These are phyloP conservation scores for Callinectes sapidus DNA, from an alignment of 2,888 invertebrate species.

Conservation along the genomic window DNA sequence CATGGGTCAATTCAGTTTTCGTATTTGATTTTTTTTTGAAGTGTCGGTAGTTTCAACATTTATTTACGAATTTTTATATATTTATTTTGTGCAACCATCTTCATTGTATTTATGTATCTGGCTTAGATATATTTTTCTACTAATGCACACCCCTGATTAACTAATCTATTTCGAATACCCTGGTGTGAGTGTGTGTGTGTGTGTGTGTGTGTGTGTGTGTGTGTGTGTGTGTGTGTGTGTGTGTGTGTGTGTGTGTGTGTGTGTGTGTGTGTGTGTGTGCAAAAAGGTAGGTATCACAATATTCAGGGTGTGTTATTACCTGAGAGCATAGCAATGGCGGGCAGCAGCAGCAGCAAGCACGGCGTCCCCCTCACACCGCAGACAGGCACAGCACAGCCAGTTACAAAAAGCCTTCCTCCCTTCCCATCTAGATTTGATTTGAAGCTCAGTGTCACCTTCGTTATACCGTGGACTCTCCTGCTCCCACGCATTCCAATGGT, in stretches of 20 bases:
- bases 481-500: neutral
- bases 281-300: neutral
- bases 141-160: too few species aligned
- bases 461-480: neutral
- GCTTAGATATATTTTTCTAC: too few species aligned
- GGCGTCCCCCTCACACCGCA: neutral
- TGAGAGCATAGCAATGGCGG: neutral
- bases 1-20: too few species aligned
- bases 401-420: constrained; percentile 2
- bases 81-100: too few species aligned
- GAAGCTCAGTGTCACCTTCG: neutral
- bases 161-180: too few species aligned
- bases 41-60: too few species aligned
- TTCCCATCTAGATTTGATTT: constrained; percentile 16
- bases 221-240: constrained; percentile 37
- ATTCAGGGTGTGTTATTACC: neutral
- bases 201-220: constrained; percentile 28
- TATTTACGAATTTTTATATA: too few species aligned
- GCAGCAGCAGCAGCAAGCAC: constrained; percentile 6
- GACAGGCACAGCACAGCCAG: neutral
- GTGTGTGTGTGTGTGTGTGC: neutral
- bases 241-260: constrained; percentile 12
- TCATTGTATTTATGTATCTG: too few species aligned
- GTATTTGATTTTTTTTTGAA: too few species aligned
- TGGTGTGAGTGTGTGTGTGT: constrained; percentile 32